Evolutionary conservation across 2,797 vertebrate genomes (phyloP).

Genomic region (Amazona finschi): DNA sequence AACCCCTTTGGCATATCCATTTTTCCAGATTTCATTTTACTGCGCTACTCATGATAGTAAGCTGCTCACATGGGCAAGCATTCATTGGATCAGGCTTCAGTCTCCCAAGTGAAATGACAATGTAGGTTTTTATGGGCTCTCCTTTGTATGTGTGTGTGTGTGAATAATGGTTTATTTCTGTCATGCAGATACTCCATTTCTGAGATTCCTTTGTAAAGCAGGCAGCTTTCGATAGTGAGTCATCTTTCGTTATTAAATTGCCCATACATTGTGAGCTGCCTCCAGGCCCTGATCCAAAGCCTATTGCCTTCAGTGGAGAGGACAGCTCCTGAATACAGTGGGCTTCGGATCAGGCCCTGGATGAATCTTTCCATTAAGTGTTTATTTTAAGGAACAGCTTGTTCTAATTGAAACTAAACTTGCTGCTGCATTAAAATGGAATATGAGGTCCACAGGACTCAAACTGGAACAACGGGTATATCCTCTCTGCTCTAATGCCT

Average conservation of each 20-base stretch:
- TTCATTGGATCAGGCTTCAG: not conserved
- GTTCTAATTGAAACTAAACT: not conserved
- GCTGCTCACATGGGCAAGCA: not conserved
- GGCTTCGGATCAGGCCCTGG: not conserved
- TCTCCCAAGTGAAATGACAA: not conserved
- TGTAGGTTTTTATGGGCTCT: not conserved
- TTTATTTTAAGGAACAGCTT: not conserved
- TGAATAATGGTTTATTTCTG: conserved; percentile 39
- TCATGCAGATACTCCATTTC: not conserved
- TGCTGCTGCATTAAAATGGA: not conserved
- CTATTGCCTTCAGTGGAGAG: not conserved
- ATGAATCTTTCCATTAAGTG: not conserved
- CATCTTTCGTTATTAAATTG: conserved; percentile 38
- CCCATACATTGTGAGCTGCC: not conserved
- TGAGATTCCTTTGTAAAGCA: conserved; percentile 41
- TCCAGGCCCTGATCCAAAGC: conserved; percentile 10
- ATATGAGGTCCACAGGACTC: not conserved
- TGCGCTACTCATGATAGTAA: not conserved
- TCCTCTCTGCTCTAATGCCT: not conserved
- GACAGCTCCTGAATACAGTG: not conserved
- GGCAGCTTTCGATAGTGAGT: not conserved
- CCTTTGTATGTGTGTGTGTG: not conserved
- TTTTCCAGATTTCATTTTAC: not conserved
- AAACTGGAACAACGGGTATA: not conserved
- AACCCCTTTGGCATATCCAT: not conserved